Conservation (phyloP, 64 coral and sea anemone genomes). For the Catalaphyllia jardinei region DNA sequence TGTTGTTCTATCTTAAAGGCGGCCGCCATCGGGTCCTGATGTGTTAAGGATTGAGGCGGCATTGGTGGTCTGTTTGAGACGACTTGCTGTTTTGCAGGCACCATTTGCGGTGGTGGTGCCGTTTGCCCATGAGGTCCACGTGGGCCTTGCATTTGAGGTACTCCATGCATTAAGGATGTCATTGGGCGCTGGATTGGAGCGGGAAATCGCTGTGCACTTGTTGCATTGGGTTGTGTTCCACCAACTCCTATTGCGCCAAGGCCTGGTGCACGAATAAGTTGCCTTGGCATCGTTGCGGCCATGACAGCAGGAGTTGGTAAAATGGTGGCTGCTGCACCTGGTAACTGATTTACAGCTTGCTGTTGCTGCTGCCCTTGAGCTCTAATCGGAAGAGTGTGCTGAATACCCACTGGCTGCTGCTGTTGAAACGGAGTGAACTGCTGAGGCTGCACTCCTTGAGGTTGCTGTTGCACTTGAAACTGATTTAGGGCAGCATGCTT, state of each 20-base stretch:
- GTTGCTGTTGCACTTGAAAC: conserved; percentile 82
- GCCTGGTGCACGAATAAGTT: conserved; percentile 45
- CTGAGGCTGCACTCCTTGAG: conserved; percentile 69
- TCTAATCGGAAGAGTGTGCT: conserved; percentile 63
- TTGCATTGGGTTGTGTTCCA: conserved; percentile 29
- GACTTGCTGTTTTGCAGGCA: conserved; percentile 48
- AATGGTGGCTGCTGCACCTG: conserved; percentile 30
- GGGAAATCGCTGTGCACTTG: conserved; percentile 68
- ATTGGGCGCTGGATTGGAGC: conserved; percentile 85
- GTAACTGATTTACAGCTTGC: conserved; percentile 46
- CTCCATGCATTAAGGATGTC: conserved; percentile 48
- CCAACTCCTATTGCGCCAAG: conserved; percentile 53
- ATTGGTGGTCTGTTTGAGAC: conserved; percentile 19
- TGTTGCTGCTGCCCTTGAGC: conserved; percentile 63
- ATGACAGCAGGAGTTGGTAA: conserved; percentile 30
- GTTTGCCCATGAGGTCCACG: conserved; percentile 37
- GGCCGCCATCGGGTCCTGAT: conserved; percentile 18
- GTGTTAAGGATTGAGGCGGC: conserved; percentile 13
- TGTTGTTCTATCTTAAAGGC: conserved; percentile 78
- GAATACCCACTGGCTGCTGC: conserved; percentile 75
- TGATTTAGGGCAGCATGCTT: conserved; percentile 80
- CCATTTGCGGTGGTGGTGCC: conserved; percentile 36
- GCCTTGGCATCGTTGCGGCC: conserved; percentile 43
- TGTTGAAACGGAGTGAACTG: conserved; percentile 88
- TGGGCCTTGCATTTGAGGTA: conserved; percentile 52